A percentile compares a stretch with the other conserved stretches of the same genome.
These are phyloP conservation scores for Nesometra sesokonis DNA, from an alignment of 35 echinoderm and acorn worm species.

Conservation along the genomic window DNA sequence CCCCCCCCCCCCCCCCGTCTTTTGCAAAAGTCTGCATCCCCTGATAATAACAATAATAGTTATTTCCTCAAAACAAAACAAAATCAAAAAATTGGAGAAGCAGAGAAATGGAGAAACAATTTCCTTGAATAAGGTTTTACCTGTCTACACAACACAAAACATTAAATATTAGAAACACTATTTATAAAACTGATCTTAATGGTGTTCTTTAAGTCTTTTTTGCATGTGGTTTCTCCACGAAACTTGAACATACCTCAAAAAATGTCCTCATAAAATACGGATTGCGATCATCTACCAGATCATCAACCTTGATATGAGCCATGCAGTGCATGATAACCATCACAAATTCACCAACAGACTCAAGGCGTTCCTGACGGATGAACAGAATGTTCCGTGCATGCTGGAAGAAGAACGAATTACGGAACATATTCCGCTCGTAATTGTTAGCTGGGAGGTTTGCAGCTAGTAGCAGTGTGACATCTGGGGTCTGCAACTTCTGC, in stretches of 20 bases:
- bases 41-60: too few species aligned
- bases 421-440: conserved; percentile 91
- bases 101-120: too few species aligned
- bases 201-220: too few species aligned
- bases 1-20: too few species aligned
- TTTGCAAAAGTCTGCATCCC: too few species aligned
- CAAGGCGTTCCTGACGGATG: conserved; percentile 71
- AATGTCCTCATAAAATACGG: conserved; percentile 80
- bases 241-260: conserved; percentile 54
- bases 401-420: conserved; percentile 97
- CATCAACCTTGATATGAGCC: conserved; percentile 87
- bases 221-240: too few species aligned
- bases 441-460: conserved; percentile 65
- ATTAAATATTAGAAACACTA: neutral
- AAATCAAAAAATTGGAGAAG: too few species aligned
- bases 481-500: conserved; percentile 53
- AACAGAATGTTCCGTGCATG: conserved; percentile 88
- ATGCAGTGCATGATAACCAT: conserved; percentile 87
- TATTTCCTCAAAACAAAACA: too few species aligned
- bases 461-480: conserved; percentile 78
- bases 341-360: conserved; percentile 89
- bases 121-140: neutral
- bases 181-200: too few species aligned
- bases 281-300: conserved; percentile 67
- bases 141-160: neutral